These are phyloP conservation scores for Aptenodytes forsteri DNA, from an alignment of 2,113 vertebrate species.

Conservation along the genomic window DNA sequence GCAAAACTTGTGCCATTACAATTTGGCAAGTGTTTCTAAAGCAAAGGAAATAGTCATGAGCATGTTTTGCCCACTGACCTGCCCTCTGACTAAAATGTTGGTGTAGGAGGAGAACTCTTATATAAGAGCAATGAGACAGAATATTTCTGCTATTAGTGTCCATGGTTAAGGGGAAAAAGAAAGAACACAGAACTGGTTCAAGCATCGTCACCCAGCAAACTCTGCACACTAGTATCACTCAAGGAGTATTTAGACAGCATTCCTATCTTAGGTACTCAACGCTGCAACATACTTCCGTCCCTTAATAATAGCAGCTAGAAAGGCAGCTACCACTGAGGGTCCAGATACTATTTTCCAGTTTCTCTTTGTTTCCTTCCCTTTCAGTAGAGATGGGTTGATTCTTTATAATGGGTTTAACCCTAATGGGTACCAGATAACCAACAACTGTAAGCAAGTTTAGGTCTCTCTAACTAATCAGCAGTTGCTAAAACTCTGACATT, in stretches of 20 bases:
- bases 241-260: constrained; percentile 40
- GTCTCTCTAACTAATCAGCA: constrained; percentile 29
- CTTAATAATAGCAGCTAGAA: not conserved
- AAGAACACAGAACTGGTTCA: constrained; percentile 48
- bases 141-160: constrained; percentile 57
- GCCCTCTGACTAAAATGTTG: constrained; percentile 34
- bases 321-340: not conserved
- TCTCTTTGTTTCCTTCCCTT: not conserved
- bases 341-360: not conserved
- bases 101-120: constrained; percentile 45
- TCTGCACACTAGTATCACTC: not conserved
- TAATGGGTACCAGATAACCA: not conserved
- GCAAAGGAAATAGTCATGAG: constrained; percentile 31
- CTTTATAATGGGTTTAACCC: not conserved
- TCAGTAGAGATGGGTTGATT: not conserved
- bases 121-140: constrained; percentile 20
- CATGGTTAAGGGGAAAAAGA: not conserved
- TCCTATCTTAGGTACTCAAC: constrained; percentile 50
- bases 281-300: not conserved
- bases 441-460: not conserved
- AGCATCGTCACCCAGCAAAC: constrained; percentile 4
- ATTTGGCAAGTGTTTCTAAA: constrained; percentile 20
- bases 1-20: not conserved
- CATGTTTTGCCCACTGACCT: not conserved
- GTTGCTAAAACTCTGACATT: constrained; percentile 22